Evolutionary conservation across 2,113 vertebrate genomes (phyloP).

Genomic region (Antechinus flavipes): DNA sequence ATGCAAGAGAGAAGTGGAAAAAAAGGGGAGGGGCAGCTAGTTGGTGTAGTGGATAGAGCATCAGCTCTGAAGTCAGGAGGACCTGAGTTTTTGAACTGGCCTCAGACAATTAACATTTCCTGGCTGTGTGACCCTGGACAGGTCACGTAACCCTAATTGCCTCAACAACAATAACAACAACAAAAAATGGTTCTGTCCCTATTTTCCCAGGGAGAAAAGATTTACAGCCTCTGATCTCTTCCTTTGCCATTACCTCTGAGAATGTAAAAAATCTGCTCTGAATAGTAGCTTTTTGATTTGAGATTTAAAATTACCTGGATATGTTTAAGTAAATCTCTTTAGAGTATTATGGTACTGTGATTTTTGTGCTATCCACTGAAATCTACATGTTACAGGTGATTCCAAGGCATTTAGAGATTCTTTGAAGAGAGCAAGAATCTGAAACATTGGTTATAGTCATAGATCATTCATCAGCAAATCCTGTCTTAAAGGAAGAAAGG

Average conservation of each 20-base stretch:
- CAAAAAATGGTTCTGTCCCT: conserved; percentile 23
- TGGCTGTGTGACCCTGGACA: too few species aligned
- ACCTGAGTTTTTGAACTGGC: too few species aligned
- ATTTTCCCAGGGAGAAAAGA: conserved; percentile 67
- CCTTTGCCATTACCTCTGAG: conserved; percentile 72
- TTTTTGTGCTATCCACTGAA: conserved; percentile 61
- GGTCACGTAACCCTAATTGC: too few species aligned
- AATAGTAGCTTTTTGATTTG: conserved; percentile 74
- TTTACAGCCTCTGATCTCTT: conserved; percentile 62
- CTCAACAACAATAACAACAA: too few species aligned
- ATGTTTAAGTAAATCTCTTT: conserved; percentile 1
- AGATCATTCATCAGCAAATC: neutral
- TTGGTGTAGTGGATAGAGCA: too few species aligned
- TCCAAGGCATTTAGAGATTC: conserved; percentile 40
- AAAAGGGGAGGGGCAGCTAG: too few species aligned
- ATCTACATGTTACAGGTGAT: conserved; percentile 42
- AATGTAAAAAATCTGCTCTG: conserved; percentile 70
- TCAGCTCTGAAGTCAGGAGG: too few species aligned
- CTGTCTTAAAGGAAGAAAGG: conserved; percentile 21
- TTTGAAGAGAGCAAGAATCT: neutral
- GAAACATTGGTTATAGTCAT: neutral
- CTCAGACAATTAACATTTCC: too few species aligned
- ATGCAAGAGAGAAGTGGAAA: too few species aligned
- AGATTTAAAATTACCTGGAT: conserved; percentile 51
- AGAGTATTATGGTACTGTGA: conserved; percentile 68